A percentile compares a stretch with the other conserved stretches of the same genome.
These are phyloP conservation scores for Rhinella marina DNA, from an alignment of 2,797 vertebrate species.

Conservation along the genomic window DNA sequence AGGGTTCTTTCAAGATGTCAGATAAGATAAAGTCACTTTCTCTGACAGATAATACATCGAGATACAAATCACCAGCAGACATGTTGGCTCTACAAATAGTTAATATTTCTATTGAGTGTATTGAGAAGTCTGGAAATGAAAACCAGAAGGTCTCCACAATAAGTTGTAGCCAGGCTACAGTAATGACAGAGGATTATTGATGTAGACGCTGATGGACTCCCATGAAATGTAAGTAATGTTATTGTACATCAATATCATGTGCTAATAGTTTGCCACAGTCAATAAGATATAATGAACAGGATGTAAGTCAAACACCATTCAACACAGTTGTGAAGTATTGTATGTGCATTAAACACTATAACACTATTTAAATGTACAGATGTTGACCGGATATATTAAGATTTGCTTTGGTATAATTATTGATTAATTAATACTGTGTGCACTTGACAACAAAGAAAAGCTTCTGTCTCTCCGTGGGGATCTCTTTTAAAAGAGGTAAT, in stretches of 20 bases:
- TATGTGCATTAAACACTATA: constrained; percentile 42
- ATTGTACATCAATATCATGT: constrained; percentile 43
- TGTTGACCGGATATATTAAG: constrained; percentile 46
- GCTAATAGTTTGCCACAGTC: constrained; percentile 34
- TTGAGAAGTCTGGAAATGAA: constrained; percentile 44
- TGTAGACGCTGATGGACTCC: constrained; percentile 41
- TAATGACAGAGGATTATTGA: constrained; percentile 47
- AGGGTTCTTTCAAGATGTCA: constrained; percentile 9
- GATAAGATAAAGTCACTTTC: constrained; percentile 26
- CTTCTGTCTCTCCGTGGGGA: constrained; percentile 29
- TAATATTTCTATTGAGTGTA: constrained; percentile 45
- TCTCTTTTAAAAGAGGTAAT: constrained; percentile 13
- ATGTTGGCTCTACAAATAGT: constrained; percentile 40
- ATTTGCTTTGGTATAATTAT: constrained; percentile 35
- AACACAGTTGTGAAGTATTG: constrained; percentile 24
- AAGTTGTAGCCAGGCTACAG: constrained; percentile 28
- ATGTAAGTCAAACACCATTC: constrained; percentile 30
- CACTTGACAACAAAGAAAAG: background rate
- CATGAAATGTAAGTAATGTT: constrained; percentile 48
- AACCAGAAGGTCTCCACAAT: constrained; percentile 50
- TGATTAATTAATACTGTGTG: constrained; percentile 27
- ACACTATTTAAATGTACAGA: constrained; percentile 15
- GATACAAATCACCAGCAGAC: constrained; percentile 40
- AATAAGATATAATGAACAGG: constrained; percentile 32
- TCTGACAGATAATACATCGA: constrained; percentile 50